Percentiles rank a stretch among this genome's conserved stretches.
These are phyloP conservation scores for Triplophysa rosa DNA, from an alignment of 2,113 vertebrate genomes.

Conservation along the genomic window DNA sequence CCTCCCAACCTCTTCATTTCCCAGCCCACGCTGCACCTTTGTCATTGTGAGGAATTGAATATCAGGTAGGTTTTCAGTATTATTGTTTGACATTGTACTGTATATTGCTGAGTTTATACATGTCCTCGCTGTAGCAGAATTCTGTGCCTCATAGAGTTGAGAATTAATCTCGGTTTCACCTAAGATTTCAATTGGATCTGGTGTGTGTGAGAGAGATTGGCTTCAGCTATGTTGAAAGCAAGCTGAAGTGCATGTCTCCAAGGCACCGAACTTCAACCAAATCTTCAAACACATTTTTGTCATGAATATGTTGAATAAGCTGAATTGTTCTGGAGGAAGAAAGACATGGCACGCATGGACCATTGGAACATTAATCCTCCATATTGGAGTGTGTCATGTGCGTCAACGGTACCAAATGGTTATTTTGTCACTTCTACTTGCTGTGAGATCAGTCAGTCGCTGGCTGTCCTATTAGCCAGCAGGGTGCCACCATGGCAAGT, in stretches of 20 bases:
- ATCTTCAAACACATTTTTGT: background rate
- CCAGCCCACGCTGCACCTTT: background rate
- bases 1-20: background rate
- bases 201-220: background rate
- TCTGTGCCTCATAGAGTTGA: background rate
- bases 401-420: conserved; percentile 32
- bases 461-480: conserved; percentile 29
- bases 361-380: conserved; percentile 32
- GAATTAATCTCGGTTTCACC: conserved; percentile 8
- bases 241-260: background rate
- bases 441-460: conserved; percentile 17
- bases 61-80: conserved; percentile 19
- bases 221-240: background rate
- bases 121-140: background rate
- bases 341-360: conserved; percentile 3
- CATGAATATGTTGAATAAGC: background rate
- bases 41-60: conserved; percentile 16
- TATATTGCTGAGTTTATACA: too few relatives aligned
- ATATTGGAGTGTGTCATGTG: conserved; percentile 33
- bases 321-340: conserved; percentile 1
- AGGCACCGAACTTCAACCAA: background rate
- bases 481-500: conserved; percentile 26
- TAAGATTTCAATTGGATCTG: background rate
- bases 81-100: background rate
- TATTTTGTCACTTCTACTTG: conserved; percentile 26